Evolutionary conservation across 2,888 invertebrate genomes (phyloP).

Genomic region (Dione vanillae): DNA sequence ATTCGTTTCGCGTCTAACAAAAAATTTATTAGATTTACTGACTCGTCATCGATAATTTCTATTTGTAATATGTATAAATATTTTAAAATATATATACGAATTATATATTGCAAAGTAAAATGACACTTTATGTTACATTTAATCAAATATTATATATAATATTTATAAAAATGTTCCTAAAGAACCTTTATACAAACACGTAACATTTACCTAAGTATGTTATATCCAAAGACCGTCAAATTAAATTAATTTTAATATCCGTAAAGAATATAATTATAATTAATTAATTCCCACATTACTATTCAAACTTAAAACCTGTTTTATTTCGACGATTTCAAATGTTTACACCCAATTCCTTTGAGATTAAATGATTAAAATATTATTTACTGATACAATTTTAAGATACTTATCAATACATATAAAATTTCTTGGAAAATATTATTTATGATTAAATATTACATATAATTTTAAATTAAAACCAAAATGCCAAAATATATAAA

Average conservation of each 20-base stretch:
- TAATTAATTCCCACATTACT: slow-evolving; percentile 46
- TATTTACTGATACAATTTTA: slow-evolving; percentile 13
- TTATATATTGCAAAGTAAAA: neutral
- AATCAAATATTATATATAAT: neutral
- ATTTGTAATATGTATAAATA: neutral
- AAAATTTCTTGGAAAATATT: slow-evolving; percentile 11
- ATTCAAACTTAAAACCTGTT: slow-evolving; percentile 40
- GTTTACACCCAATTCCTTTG: slow-evolving; percentile 24
- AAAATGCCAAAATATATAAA: neutral
- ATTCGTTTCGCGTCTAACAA: slow-evolving; percentile 80
- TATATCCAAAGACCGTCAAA: slow-evolving; percentile 8
- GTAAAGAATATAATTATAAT: slow-evolving; percentile 31
- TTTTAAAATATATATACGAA: neutral
- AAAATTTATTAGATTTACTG: slow-evolving; percentile 81
- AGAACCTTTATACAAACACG: neutral
- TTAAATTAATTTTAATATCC: slow-evolving; percentile 36
- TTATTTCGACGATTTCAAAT: slow-evolving; percentile 25
- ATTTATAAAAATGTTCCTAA: neutral
- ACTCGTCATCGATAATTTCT: slow-evolving; percentile 68
- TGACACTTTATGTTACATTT: neutral
- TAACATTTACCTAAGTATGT: neutral
- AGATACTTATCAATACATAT: neutral
- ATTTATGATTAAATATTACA: neutral
- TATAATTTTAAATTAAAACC: neutral
- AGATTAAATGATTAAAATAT: slow-evolving; percentile 20